These are phyloP conservation scores for Colistium nudipinnis DNA, from an alignment of 2,113 vertebrate genomes.

Conservation along the genomic window DNA sequence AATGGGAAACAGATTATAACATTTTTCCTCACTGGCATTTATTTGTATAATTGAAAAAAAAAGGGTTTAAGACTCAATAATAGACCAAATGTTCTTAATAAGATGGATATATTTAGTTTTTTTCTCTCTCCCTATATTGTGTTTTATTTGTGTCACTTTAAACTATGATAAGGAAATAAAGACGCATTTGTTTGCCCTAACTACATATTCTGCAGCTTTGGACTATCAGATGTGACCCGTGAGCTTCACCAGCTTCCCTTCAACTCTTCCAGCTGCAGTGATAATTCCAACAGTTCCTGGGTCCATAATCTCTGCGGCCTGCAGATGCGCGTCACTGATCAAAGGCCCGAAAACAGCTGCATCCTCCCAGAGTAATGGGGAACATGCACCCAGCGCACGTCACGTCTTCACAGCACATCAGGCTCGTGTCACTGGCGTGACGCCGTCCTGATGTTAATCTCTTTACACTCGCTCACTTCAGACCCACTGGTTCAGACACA, in stretches of 20 bases:
- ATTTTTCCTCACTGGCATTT: neutral
- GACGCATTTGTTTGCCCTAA: neutral
- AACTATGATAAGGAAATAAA: too few species aligned
- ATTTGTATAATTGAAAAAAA: neutral
- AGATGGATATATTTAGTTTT: neutral
- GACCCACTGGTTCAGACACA: constrained; percentile 37
- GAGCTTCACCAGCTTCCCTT: constrained; percentile 20
- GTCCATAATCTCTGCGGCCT: constrained; percentile 43
- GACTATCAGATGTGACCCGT: neutral
- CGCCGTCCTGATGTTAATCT: constrained; percentile 15
- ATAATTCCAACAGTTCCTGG: constrained; percentile 47
- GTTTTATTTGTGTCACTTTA: too few species aligned
- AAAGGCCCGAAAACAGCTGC: constrained; percentile 53
- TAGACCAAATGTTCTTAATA: neutral
- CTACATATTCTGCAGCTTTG: neutral
- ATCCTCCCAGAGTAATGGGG: constrained; percentile 35
- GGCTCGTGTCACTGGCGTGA: constrained; percentile 31
- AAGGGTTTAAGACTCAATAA: neutral
- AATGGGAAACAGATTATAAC: neutral
- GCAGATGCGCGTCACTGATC: constrained; percentile 65
- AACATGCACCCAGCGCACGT: constrained; percentile 30
- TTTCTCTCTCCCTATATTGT: neutral
- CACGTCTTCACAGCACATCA: constrained; percentile 17
- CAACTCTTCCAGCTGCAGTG: constrained; percentile 50
- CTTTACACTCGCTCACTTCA: constrained; percentile 15